Evolutionary conservation across 2,797 vertebrate species (phyloP).

Genomic region (Erpetoichthys calabaricus): DNA sequence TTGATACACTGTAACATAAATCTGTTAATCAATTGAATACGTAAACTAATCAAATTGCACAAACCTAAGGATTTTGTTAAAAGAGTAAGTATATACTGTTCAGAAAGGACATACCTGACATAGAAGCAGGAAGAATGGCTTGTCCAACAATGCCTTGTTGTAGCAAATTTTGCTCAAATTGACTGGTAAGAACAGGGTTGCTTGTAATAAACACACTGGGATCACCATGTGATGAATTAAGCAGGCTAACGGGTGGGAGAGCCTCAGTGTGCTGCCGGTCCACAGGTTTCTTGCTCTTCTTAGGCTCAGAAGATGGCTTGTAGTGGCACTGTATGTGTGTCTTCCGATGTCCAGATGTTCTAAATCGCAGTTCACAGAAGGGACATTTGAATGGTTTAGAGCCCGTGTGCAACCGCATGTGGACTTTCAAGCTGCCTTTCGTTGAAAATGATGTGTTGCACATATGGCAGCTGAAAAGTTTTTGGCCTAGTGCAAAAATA

Average conservation of each 20-base stretch:
- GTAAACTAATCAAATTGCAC: too few species aligned
- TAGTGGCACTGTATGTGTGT: conserved; percentile 93
- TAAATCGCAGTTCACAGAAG: conserved; percentile 87
- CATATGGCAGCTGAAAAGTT: conserved; percentile 92
- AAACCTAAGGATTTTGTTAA: too few species aligned
- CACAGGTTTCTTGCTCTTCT: conserved; percentile 55
- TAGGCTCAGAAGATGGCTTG: conserved; percentile 51
- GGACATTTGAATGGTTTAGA: conserved; percentile 97
- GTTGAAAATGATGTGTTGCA: conserved; percentile 97
- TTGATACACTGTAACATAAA: not conserved
- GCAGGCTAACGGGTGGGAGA: conserved; percentile 55
- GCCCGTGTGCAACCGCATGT: conserved; percentile 94
- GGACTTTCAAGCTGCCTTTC: conserved; percentile 93
- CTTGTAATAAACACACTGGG: conserved; percentile 80
- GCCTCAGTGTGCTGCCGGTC: conserved; percentile 39
- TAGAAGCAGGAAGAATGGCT: conserved; percentile 81
- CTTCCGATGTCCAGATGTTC: conserved; percentile 91
- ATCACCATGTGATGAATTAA: conserved; percentile 56
- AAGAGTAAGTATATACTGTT: too few species aligned
- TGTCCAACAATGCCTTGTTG: conserved; percentile 82
- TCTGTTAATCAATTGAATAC: not conserved
- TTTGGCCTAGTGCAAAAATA: conserved; percentile 65
- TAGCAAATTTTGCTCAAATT: conserved; percentile 78
- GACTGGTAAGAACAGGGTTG: conserved; percentile 69
- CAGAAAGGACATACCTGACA: conserved; percentile 64